Evolutionary conservation across 2,797 vertebrate genomes (phyloP).

Genomic region (Ciconia nigra): DNA sequence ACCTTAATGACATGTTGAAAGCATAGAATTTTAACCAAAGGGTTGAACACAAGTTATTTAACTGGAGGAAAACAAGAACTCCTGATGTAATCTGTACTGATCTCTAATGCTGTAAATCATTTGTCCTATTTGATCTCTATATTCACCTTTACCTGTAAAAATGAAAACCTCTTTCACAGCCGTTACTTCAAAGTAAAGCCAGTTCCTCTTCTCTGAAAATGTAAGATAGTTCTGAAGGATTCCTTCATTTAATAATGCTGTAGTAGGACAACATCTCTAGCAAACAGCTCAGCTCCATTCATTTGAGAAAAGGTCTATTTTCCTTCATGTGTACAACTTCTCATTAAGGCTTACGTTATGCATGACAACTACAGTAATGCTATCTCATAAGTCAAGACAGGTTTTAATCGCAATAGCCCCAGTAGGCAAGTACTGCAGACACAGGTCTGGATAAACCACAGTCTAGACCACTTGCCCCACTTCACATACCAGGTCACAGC

Average conservation of each 20-base stretch:
- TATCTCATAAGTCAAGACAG: neutral
- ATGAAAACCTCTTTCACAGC: neutral
- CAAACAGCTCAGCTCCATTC: neutral
- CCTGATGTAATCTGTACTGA: neutral
- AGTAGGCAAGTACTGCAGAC: neutral
- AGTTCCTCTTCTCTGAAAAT: neutral
- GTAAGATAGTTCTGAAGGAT: neutral
- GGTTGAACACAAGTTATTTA: neutral
- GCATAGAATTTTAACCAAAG: neutral
- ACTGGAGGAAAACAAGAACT: neutral
- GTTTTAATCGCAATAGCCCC: neutral
- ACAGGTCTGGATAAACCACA: neutral
- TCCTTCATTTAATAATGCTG: neutral
- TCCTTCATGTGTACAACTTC: neutral
- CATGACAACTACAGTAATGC: neutral
- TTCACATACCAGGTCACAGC: neutral
- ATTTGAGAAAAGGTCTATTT: neutral
- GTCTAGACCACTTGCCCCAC: neutral
- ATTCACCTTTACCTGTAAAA: neutral
- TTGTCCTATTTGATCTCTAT: neutral
- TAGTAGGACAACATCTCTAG: neutral
- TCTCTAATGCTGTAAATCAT: neutral
- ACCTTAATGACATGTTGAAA: neutral
- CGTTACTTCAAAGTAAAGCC: neutral
- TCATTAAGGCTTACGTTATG: neutral